These are phyloP conservation scores for Ahaetulla prasina DNA, from an alignment of 2,113 vertebrate genomes.

Conservation along the genomic window DNA sequence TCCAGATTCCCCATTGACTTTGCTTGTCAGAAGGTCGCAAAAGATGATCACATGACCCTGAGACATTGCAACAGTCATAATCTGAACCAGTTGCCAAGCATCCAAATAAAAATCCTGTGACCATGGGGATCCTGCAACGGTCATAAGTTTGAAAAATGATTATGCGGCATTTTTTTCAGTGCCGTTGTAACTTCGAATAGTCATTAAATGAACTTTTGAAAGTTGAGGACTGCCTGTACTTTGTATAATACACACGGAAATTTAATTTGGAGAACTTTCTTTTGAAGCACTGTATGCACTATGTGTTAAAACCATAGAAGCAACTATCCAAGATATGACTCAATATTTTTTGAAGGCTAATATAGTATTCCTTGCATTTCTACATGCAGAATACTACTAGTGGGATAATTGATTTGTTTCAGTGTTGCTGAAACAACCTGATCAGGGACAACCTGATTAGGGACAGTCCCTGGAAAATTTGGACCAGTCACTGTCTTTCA, in stretches of 20 bases:
- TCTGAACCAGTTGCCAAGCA: too few relatives aligned
- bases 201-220: too few relatives aligned
- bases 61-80: too few relatives aligned
- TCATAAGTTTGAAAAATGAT: too few relatives aligned
- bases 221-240: neutral
- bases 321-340: neutral
- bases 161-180: too few relatives aligned
- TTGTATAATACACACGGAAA: neutral
- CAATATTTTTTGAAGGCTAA: neutral
- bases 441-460: neutral
- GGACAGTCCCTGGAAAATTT: neutral
- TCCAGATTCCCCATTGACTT: too few relatives aligned
- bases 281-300: neutral
- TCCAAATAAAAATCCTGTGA: too few relatives aligned
- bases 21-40: too few relatives aligned
- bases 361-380: neutral
- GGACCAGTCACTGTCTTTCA: neutral
- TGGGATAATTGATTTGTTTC: neutral
- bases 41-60: too few relatives aligned
- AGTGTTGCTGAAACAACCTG: neutral
- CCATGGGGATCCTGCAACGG: too few relatives aligned
- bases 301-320: neutral
- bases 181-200: too few relatives aligned
- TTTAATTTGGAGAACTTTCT: conserved; percentile 28
- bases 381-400: neutral